Conservation (phyloP, 2,113 vertebrate genomes). For the Pelmatolapia mariae region DNA sequence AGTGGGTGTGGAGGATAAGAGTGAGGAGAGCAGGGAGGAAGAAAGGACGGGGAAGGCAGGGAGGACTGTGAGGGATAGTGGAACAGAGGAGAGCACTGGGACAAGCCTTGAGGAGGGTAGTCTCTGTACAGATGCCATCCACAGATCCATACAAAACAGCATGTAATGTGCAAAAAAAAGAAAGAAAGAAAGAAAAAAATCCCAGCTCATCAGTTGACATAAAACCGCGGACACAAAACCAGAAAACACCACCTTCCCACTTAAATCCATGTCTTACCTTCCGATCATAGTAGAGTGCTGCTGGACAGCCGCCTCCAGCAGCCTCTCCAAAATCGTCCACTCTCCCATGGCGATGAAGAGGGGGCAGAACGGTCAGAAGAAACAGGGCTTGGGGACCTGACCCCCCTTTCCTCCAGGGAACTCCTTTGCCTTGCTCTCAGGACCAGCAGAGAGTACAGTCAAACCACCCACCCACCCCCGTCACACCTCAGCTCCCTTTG, state of each 20-base stretch:
- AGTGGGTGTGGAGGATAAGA: conserved; percentile 9
- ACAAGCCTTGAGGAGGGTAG: conserved; percentile 5
- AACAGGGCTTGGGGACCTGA: neutral
- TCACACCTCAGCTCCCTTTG: conserved; percentile 42
- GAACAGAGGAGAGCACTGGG: conserved; percentile 44
- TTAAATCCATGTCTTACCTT: conserved; percentile 61
- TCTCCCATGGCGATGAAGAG: conserved; percentile 69
- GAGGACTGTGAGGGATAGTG: conserved; percentile 28
- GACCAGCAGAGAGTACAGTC: neutral
- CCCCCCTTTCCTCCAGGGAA: neutral
- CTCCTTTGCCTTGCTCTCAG: neutral
- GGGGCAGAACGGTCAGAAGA: conserved; percentile 16
- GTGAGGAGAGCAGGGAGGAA: conserved; percentile 20
- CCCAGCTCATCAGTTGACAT: neutral
- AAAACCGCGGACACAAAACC: neutral
- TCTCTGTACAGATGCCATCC: neutral
- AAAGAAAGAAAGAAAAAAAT: neutral
- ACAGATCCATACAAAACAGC: neutral
- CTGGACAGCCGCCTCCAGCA: conserved; percentile 80
- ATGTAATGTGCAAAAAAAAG: neutral
- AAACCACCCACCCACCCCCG: neutral
- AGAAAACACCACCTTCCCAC: neutral
- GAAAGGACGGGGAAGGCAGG: neutral
- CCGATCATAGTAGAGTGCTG: conserved; percentile 83
- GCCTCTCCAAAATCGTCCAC: conserved; percentile 79